phyloP scores from a whole-genome alignment of 53 echinoderm and acorn worm species.

The Echinarachnius parma region DNA sequence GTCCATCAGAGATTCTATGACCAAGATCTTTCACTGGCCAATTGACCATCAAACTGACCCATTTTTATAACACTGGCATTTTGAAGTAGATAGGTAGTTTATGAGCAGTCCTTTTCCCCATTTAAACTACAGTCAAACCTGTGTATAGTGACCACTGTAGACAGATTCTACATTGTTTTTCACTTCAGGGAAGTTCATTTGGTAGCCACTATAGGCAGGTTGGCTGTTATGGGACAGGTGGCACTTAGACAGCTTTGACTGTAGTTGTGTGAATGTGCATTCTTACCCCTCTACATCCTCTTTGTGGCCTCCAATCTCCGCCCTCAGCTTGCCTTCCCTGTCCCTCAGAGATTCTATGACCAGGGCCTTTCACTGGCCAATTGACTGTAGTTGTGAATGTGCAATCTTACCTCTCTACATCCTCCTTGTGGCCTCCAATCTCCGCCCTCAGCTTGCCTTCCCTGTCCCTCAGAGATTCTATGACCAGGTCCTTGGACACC shows the following conservation, averaged over 20 bases:
- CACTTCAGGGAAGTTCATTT: too few species aligned
- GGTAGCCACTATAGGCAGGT: too few species aligned
- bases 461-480: slow-evolving; percentile 51
- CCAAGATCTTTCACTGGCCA: slow-evolving; percentile 67
- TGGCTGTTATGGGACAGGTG: too few species aligned
- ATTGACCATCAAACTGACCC: slow-evolving; percentile 58
- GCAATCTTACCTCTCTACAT: slow-evolving; percentile 65
- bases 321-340: slow-evolving; percentile 57
- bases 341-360: slow-evolving; percentile 60
- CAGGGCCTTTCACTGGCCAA: slow-evolving; percentile 67
- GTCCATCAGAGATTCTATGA: slow-evolving; percentile 57
- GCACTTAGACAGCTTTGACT: too few species aligned
- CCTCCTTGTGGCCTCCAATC: slow-evolving; percentile 64
- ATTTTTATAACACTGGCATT: too few species aligned
- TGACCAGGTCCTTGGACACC: slow-evolving; percentile 65
- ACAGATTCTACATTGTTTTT: too few species aligned
- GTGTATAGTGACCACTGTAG: too few species aligned
- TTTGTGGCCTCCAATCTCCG: slow-evolving; percentile 65
- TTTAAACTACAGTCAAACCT: too few species aligned
- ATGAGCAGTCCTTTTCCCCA: too few species aligned
- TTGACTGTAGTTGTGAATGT: background rate
- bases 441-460: slow-evolving; percentile 67
- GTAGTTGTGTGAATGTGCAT: too few species aligned
- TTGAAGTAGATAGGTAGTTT: too few species aligned
- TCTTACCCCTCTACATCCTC: slow-evolving; percentile 73